Conservation (phyloP, 1,140 invertebrate genomes). For the Psilanteris sp. region DNA sequence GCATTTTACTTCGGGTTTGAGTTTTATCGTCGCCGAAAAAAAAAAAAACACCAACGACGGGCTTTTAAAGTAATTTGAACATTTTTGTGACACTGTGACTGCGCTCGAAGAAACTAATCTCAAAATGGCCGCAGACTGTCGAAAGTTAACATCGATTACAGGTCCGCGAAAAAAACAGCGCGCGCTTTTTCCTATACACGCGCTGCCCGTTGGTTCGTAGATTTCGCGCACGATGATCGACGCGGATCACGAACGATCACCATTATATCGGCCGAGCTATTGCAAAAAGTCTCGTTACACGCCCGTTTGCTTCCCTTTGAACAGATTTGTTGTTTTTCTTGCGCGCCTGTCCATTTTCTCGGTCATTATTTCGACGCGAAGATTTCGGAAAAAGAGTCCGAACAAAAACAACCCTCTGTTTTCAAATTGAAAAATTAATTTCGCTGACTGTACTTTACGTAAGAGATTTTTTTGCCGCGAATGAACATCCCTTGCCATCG, state of each 20-base stretch:
- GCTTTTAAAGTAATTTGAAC: slow-evolving; percentile 47
- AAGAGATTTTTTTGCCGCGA: too few relatives aligned
- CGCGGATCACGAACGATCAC: slow-evolving; percentile 20
- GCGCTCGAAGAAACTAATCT: slow-evolving; percentile 41
- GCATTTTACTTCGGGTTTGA: not conserved
- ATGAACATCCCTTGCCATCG: too few relatives aligned
- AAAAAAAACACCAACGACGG: slow-evolving; percentile 18
- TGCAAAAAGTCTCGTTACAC: slow-evolving; percentile 39
- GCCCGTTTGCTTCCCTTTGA: slow-evolving; percentile 24
- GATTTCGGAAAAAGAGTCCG: slow-evolving; percentile 13
- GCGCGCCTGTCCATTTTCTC: slow-evolving; percentile 14
- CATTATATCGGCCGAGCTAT: slow-evolving; percentile 6
- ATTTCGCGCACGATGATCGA: slow-evolving; percentile 29
- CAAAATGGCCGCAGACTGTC: slow-evolving; percentile 59
- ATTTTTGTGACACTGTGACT: slow-evolving; percentile 33
- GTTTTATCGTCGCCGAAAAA: not conserved
- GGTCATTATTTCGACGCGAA: slow-evolving; percentile 22
- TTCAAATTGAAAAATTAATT: slow-evolving; percentile 1
- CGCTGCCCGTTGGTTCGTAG: not conserved
- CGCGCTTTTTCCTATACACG: slow-evolving; percentile 20
- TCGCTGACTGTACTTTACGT: not conserved
- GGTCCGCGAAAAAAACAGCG: slow-evolving; percentile 16
- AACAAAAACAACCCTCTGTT: not conserved
- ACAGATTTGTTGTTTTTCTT: slow-evolving; percentile 27
- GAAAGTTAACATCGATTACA: slow-evolving; percentile 47